Evolutionary conservation across 2,888 invertebrate genomes (phyloP).

Genomic region (Acrocyrtus sp.): DNA sequence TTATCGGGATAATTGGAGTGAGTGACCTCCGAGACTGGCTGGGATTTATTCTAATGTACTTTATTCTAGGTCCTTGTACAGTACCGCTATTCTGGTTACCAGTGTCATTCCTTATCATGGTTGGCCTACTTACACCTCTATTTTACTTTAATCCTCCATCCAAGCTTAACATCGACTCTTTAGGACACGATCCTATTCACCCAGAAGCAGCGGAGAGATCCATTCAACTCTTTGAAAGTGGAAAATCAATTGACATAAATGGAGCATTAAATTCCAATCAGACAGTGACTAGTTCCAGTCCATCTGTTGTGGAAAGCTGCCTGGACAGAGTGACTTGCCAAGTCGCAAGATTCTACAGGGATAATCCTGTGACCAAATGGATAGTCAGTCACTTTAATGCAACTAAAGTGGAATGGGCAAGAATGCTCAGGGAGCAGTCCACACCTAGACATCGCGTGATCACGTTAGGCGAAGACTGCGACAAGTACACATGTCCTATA

Average conservation of each 20-base stretch:
- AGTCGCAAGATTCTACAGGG: slow-evolving; percentile 41
- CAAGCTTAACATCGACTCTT: slow-evolving; percentile 18
- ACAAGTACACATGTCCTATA: slow-evolving; percentile 23
- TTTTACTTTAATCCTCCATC: slow-evolving; percentile 44
- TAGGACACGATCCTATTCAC: slow-evolving; percentile 37
- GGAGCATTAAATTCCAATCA: too few species aligned
- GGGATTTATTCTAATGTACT: slow-evolving; percentile 37
- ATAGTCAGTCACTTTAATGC: slow-evolving; percentile 34
- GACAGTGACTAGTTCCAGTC: too few species aligned
- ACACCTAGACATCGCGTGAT: too few species aligned
- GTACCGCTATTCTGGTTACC: slow-evolving; percentile 47
- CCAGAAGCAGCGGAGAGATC: slow-evolving; percentile 19
- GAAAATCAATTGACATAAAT: too few species aligned
- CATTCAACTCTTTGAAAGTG: too few species aligned
- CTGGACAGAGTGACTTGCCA: slow-evolving; percentile 54
- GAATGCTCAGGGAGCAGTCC: too few species aligned
- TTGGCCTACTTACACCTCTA: slow-evolving; percentile 34
- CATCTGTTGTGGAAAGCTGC: slow-evolving; percentile 47
- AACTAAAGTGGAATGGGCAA: slow-evolving; percentile 34
- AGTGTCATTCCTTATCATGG: slow-evolving; percentile 28
- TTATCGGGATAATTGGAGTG: slow-evolving; percentile 36
- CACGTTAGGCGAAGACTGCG: slow-evolving; percentile 15
- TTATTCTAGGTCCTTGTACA: slow-evolving; percentile 45
- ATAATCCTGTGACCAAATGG: slow-evolving; percentile 45
- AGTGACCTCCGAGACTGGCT: slow-evolving; percentile 52